A percentile compares a stretch with the other conserved stretches of the same genome.
These are phyloP conservation scores for Phrixothrix hirtus DNA, from an alignment of 2,888 invertebrate genomes.

Conservation along the genomic window DNA sequence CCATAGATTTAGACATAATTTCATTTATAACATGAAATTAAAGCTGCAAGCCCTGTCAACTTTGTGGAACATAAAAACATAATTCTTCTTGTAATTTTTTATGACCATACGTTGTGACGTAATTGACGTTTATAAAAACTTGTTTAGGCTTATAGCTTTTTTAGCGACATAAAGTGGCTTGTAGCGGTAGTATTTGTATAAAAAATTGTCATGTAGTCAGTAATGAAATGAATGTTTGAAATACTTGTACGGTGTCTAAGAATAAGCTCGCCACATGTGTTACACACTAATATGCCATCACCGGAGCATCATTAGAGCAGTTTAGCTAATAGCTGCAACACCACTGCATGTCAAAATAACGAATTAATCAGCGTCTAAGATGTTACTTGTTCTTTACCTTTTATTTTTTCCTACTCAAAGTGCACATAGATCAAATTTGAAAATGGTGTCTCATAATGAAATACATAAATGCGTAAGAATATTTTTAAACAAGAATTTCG, in stretches of 20 bases:
- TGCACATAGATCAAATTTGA: background rate
- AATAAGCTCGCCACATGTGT: constrained; percentile 30
- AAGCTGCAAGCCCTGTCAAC: too few relatives aligned
- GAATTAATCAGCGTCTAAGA: constrained; percentile 52
- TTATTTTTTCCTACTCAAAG: background rate
- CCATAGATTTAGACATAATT: too few relatives aligned
- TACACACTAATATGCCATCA: constrained; percentile 45
- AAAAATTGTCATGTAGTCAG: constrained; percentile 28
- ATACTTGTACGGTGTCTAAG: constrained; percentile 26
- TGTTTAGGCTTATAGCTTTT: constrained; percentile 12
- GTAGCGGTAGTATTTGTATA: constrained; percentile 23
- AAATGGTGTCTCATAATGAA: background rate
- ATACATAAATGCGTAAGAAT: too few relatives aligned
- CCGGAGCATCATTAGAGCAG: constrained; percentile 43
- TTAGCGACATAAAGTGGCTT: constrained; percentile 9
- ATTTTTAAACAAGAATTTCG: too few relatives aligned
- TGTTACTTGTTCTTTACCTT: constrained; percentile 11
- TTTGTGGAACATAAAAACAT: too few relatives aligned
- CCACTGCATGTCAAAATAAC: constrained; percentile 56
- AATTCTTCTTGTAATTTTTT: too few relatives aligned
- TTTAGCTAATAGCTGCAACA: constrained; percentile 55
- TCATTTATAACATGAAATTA: too few relatives aligned
- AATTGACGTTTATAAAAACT: constrained; percentile 4
- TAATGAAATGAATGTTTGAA: constrained; percentile 28
- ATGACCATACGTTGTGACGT: constrained; percentile 2